These are phyloP conservation scores for Drosophila austrosaltans DNA, from an alignment of 2,888 invertebrate species.

Conservation along the genomic window DNA sequence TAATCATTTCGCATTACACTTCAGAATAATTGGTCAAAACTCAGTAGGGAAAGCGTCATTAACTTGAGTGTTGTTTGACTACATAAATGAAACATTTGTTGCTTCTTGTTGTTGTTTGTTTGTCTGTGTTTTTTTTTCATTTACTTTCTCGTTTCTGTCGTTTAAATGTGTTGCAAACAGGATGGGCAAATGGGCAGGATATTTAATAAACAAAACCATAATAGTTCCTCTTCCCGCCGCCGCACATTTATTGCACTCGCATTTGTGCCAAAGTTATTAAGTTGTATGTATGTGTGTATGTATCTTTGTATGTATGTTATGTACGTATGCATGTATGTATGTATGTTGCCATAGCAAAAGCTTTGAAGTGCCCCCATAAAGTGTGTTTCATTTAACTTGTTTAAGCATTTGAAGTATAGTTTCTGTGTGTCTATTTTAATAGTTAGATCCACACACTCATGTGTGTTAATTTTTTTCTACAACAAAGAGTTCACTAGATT, in stretches of 20 bases:
- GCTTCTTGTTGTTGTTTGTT: slow-evolving; percentile 17
- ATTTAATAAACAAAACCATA: slow-evolving; percentile 63
- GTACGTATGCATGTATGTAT: too few species aligned
- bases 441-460: slow-evolving; percentile 27
- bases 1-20: slow-evolving; percentile 53
- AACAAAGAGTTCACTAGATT: neutral
- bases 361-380: slow-evolving; percentile 36
- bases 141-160: slow-evolving; percentile 40
- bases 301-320: too few species aligned
- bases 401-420: slow-evolving; percentile 3
- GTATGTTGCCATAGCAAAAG: neutral
- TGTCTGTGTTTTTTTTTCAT: neutral
- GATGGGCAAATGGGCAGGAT: slow-evolving; percentile 30
- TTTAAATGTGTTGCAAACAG: slow-evolving; percentile 63
- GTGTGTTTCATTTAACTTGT: slow-evolving; percentile 1
- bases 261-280: slow-evolving; percentile 72
- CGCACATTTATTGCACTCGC: slow-evolving; percentile 42
- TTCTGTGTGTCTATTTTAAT: slow-evolving; percentile 15
- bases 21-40: slow-evolving; percentile 42
- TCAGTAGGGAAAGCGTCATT: slow-evolving; percentile 43
- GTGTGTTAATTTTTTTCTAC: neutral
- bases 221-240: slow-evolving; percentile 1
- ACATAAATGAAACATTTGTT: slow-evolving; percentile 58
- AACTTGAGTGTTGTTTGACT: slow-evolving; percentile 57
- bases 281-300: slow-evolving; percentile 21